Conservation (phyloP, 2,113 vertebrate genomes). For the Pipra filicauda region DNA sequence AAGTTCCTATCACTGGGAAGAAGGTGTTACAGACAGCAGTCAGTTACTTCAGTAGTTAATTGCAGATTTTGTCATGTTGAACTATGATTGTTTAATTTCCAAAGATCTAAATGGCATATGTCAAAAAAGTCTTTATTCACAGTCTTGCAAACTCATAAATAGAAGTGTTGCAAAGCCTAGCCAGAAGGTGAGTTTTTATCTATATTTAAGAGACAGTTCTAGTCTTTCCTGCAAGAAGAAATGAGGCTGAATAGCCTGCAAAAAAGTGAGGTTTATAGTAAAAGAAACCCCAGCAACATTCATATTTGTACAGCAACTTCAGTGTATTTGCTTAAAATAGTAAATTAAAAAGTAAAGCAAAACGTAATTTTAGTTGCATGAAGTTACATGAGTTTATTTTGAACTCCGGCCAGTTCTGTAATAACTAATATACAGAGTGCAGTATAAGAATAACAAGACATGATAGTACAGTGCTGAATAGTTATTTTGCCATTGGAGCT, state of each 20-base stretch:
- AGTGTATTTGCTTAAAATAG: conserved; percentile 12
- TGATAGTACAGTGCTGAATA: neutral
- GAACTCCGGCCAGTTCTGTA: neutral
- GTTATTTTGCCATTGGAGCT: neutral
- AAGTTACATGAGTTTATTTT: conserved; percentile 37
- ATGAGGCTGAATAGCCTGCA: neutral
- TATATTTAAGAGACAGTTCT: neutral
- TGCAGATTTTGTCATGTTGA: neutral
- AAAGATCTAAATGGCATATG: neutral
- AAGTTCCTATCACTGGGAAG: neutral
- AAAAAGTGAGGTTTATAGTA: neutral
- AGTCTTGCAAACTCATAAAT: neutral
- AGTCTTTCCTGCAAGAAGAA: neutral
- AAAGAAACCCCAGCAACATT: neutral
- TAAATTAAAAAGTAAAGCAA: conserved; percentile 27
- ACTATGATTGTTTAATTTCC: neutral
- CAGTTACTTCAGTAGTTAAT: neutral
- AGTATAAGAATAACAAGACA: conserved; percentile 19
- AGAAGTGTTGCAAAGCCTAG: neutral
- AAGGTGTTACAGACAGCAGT: neutral
- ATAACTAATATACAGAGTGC: neutral
- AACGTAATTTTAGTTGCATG: conserved; percentile 12
- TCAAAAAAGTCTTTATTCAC: neutral
- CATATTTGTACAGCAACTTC: neutral
- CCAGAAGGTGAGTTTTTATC: neutral